Conservation (phyloP, 2,888 invertebrate genomes). For the Carcina quercana region DNA sequence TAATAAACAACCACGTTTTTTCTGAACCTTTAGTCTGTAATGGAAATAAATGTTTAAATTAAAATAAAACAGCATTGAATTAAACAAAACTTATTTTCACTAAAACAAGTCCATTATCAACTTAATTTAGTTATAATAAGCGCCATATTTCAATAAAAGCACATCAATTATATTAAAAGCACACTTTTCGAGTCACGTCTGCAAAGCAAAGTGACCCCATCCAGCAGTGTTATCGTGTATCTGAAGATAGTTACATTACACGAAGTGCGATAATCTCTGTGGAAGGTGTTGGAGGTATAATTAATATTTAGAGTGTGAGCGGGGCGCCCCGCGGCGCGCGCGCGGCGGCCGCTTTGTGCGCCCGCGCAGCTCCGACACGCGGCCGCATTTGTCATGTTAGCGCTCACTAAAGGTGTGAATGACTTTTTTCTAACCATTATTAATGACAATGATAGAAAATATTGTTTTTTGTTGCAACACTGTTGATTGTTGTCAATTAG, state of each 20-base stretch:
- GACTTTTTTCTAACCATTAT: constrained; percentile 68
- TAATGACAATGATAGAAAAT: constrained; percentile 72
- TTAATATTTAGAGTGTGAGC: constrained; percentile 65
- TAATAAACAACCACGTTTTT: too few species aligned
- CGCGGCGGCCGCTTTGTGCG: constrained; percentile 50
- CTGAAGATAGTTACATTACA: constrained; percentile 50
- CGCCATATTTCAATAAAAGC: too few species aligned
- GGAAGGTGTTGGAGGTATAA: constrained; percentile 69
- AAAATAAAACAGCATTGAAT: too few species aligned
- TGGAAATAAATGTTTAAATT: too few species aligned
- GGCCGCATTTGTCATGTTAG: constrained; percentile 72
- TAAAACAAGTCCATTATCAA: too few species aligned
- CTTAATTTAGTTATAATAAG: too few species aligned
- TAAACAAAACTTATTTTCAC: too few species aligned
- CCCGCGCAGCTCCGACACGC: constrained; percentile 33
- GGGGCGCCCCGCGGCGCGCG: constrained; percentile 64
- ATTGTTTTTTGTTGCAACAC: constrained; percentile 65
- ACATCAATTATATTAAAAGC: too few species aligned
- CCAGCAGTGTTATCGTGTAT: constrained; percentile 49
- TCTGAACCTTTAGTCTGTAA: too few species aligned
- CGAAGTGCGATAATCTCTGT: constrained; percentile 66
- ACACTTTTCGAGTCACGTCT: too few species aligned
- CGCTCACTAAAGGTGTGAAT: constrained; percentile 70
- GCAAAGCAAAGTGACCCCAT: constrained; percentile 16
- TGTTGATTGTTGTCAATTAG: constrained; percentile 72